Evolutionary conservation across 1,140 invertebrate species (phyloP), one percentile per base, ranked within the genome.

Genomic region (Polypedilum pembai): DNA sequence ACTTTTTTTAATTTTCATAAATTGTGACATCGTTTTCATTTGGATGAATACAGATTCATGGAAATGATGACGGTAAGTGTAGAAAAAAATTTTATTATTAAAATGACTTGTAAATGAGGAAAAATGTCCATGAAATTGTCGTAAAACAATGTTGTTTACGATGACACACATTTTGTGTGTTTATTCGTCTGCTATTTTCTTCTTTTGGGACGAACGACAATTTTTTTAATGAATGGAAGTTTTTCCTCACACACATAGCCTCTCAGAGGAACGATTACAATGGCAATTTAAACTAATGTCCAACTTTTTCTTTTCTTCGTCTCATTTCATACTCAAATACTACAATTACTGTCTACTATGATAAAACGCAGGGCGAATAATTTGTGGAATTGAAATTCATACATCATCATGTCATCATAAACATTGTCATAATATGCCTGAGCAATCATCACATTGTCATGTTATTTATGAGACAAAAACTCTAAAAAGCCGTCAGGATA

Each of bases 11-110:
- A 69, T 69, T 69, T 69, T 69, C 65, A 69, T 69, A 69, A 69
- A 69, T 20, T 69, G 45, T 12, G 45, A 56, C 45, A 56, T 56
- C 45, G 45, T 56, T 56, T 56, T 56, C 3, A 56, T 56, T 56
- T 56, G 45, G 12, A 56, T 56, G 8, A 10, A 33, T 56, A n/a
- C 45, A 56, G 45, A 56, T 69, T 69, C 65, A 69, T 69, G 65
- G 65, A 69, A 18, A 69, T 69, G 65, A 69, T 69, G 65, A 69
- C 65, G 17, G 65, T 69, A 69, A 69, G 65, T 69, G 20, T 20
- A 56, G 45, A 56, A 56, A 12, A 56, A 56, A n/a, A 4, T n/a
- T 56, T 56, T 56, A n/a, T 56, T n/a, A 56, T 56, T 8, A 56
- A 56, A 56, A 56, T 56, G 12, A 56, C 45, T 56, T 56, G 45